Evolutionary conservation across 2,113 vertebrate species (phyloP), one percentile per base, ranked within the genome.

Genomic region (Gnathonemus longibarbis): DNA sequence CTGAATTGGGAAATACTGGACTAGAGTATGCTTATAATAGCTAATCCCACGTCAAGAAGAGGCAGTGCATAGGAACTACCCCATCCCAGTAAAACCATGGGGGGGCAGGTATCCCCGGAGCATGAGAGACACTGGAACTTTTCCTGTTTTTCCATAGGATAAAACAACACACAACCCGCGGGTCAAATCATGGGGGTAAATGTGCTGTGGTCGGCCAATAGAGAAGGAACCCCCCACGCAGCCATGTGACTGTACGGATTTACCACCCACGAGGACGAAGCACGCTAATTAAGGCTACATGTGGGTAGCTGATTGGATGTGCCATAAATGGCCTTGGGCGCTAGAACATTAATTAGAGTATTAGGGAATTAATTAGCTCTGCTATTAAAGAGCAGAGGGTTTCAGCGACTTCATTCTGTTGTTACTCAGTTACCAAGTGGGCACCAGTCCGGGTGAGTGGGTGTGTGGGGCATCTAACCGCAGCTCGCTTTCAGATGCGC

Each of bases 291-390:
- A 56, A 45, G 87, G 53, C 31, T 88, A 87, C 49, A 87, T 87
- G 87, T 21, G 35, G 87, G 87, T 35, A 88, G 53, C 87, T 88
- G 56, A 62, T 62, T 45, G 52, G 52, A 88, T 39, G 87, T 45
- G 21, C 42, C 53, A 46, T 58, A 88, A 88, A 46, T 9, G 58
- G 87, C 53, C 52, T n/a, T 88, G 53, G 35, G 53, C 56, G 5
- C 4, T 45, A 19, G 52, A 88, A 53, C 35, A 88, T 46, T 62
- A 66, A 88, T 88, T 42, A 42, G 87, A 66, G 21, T 88, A 66
- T 88, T 88, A 62, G 56, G 56, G 56, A 88, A 88, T 88, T 88
- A 58, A 88, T 88, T 88, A 88, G 53, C 87, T 62, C 19, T 24
- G 39, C 53, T 88, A 46, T 66, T 24, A 62, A 88, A 45, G 6